A percentile compares a stretch with the other conserved stretches of the same genome.
Conservation (phyloP, 2,888 invertebrate species). For the Drosophila multiciliata region DNA sequence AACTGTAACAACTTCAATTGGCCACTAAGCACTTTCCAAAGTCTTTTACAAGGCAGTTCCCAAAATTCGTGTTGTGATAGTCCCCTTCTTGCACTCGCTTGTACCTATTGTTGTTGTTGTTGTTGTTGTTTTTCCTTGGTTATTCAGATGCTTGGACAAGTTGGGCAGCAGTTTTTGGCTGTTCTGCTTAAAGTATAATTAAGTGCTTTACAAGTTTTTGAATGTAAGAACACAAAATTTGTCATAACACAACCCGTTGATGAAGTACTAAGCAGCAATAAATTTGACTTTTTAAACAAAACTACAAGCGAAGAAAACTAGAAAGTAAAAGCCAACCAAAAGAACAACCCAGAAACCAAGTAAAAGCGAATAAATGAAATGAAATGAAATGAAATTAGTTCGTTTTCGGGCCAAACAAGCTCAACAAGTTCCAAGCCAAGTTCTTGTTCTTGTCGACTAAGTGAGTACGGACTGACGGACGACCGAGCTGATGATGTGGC, state of each 20-base stretch:
- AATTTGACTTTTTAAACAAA: constrained; percentile 77
- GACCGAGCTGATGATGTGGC: constrained; percentile 79
- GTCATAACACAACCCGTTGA: constrained; percentile 70
- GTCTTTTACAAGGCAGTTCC: constrained; percentile 74
- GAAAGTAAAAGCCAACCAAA: constrained; percentile 32
- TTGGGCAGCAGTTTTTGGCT: constrained; percentile 58
- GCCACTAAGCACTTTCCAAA: constrained; percentile 78
- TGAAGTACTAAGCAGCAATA: constrained; percentile 68
- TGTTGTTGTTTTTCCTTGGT: constrained; percentile 26
- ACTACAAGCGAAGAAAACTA: constrained; percentile 47
- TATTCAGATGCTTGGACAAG: constrained; percentile 26
- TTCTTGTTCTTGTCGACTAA: constrained; percentile 32
- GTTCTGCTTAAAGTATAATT: constrained; percentile 74
- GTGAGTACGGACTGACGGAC: constrained; percentile 16
- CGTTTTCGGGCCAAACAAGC: constrained; percentile 33
- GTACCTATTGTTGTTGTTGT: constrained; percentile 9
- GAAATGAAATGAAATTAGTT: constrained; percentile 60
- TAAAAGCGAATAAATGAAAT: constrained; percentile 43
- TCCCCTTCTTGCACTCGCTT: constrained; percentile 37
- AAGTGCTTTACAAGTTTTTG: constrained; percentile 78
- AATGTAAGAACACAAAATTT: constrained; percentile 62
- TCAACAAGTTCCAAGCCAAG: constrained; percentile 65
- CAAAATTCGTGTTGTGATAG: constrained; percentile 73
- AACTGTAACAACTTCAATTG: constrained; percentile 75
- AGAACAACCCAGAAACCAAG: constrained; percentile 66